phyloP scores from a whole-genome alignment of 2,888 invertebrate species.

The Gortyna flavago region DNA sequence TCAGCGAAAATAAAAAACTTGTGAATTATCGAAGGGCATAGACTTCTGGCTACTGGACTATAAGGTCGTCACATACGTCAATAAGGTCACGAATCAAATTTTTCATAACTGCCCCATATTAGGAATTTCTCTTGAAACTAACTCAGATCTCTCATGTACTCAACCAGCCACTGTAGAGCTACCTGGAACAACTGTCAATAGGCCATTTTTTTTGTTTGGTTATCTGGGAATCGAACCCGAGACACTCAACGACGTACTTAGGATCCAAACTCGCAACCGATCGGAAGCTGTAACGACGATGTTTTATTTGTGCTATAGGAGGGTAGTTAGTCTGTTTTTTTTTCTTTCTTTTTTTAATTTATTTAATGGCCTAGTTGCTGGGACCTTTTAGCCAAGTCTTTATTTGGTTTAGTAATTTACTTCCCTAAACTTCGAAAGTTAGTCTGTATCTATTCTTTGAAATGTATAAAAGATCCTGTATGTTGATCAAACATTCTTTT shows the following conservation, averaged over 20 bases:
- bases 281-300: neutral
- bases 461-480: neutral
- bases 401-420: too few species aligned
- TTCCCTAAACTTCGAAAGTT: too few species aligned
- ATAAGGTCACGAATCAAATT: neutral
- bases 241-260: neutral
- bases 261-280: neutral
- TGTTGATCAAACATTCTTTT: slow-evolving; percentile 2
- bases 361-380: too few species aligned
- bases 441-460: too few species aligned
- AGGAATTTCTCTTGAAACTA: neutral
- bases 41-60: too few species aligned
- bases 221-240: neutral
- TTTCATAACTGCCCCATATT: neutral
- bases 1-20: too few species aligned
- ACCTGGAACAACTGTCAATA: neutral
- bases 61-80: neutral
- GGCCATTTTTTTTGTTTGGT: neutral
- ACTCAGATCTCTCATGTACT: neutral
- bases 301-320: neutral
- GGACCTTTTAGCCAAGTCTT: too few species aligned
- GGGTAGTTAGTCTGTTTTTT: neutral
- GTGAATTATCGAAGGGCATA: too few species aligned
- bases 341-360: too few species aligned
- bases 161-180: neutral